These are phyloP conservation scores for Eucriotettix oculatus DNA, from an alignment of 2,888 invertebrate genomes.

Conservation along the genomic window DNA sequence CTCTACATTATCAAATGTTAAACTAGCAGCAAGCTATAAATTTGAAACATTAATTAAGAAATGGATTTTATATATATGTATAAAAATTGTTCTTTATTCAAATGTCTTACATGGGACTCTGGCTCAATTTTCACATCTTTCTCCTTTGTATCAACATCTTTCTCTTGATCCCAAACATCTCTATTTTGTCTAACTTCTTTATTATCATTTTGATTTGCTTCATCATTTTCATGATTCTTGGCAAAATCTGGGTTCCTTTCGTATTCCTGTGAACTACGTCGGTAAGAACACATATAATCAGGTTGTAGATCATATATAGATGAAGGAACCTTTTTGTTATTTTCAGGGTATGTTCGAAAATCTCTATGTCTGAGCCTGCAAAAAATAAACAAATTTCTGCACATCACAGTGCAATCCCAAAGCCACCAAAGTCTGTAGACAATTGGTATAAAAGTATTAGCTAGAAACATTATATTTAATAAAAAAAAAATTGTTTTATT, in stretches of 20 bases:
- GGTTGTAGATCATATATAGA: slow-evolving; percentile 7
- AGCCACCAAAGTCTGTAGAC: too few species aligned
- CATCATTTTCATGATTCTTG: slow-evolving; percentile 13
- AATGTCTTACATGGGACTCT: slow-evolving; percentile 10
- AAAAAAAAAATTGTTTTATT: too few species aligned
- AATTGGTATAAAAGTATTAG: too few species aligned
- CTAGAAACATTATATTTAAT: too few species aligned
- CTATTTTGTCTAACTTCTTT: slow-evolving; percentile 14
- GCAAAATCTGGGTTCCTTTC: slow-evolving; percentile 23
- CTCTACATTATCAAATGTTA: slow-evolving; percentile 6
- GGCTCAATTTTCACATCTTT: slow-evolving; percentile 5
- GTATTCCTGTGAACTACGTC: slow-evolving; percentile 22
- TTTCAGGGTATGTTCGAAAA: slow-evolving; percentile 2
- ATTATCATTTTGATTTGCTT: slow-evolving; percentile 14
- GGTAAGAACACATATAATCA: slow-evolving; percentile 24
- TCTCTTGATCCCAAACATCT: slow-evolving; percentile 11
- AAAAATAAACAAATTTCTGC: too few species aligned
- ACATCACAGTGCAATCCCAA: too few species aligned
- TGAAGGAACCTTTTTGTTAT: slow-evolving; percentile 3
- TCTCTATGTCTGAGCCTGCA: neutral
- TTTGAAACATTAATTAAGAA: too few species aligned
- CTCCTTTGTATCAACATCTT: slow-evolving; percentile 7
- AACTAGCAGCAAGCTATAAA: too few species aligned
- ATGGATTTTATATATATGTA: too few species aligned
- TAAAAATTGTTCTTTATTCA: too few species aligned